These are phyloP conservation scores for Cyclura pinguis DNA, from an alignment of 2,797 vertebrate genomes.

Conservation along the genomic window DNA sequence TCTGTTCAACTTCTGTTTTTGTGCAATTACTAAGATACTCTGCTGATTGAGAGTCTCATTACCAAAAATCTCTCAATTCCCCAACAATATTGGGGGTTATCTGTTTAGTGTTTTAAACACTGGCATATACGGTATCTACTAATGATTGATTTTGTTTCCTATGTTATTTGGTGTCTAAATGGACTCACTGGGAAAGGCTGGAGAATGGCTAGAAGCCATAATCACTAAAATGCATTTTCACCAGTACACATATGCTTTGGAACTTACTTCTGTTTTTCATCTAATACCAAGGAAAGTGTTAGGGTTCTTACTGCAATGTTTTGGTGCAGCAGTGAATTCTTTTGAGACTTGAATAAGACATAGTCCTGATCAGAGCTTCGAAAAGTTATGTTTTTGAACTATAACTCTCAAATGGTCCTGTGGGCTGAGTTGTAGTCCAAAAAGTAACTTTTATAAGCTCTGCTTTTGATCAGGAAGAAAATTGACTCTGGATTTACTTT, in stretches of 20 bases:
- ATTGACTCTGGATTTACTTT: background rate
- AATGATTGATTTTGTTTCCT: background rate
- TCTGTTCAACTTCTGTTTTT: no score
- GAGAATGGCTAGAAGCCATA: background rate
- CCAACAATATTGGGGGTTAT: background rate
- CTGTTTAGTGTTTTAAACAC: background rate
- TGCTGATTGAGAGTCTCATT: no score
- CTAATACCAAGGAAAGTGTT: background rate
- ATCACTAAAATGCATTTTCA: background rate
- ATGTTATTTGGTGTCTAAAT: no score
- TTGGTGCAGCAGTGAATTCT: background rate
- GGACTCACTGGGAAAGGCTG: background rate
- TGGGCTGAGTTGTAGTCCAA: no score
- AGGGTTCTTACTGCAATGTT: background rate
- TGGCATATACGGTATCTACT: background rate
- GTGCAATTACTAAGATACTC: no score
- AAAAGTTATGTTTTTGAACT: no score
- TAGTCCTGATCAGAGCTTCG: no score
- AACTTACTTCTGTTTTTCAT: no score
- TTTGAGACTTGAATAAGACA: background rate
- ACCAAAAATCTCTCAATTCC: no score
- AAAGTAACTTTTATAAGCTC: no score
- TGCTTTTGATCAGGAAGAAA: background rate
- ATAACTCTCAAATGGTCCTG: no score
- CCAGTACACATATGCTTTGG: no score